These are phyloP conservation scores for Oceanodroma tethys DNA, from an alignment of 2,113 vertebrate genomes.

Conservation along the genomic window DNA sequence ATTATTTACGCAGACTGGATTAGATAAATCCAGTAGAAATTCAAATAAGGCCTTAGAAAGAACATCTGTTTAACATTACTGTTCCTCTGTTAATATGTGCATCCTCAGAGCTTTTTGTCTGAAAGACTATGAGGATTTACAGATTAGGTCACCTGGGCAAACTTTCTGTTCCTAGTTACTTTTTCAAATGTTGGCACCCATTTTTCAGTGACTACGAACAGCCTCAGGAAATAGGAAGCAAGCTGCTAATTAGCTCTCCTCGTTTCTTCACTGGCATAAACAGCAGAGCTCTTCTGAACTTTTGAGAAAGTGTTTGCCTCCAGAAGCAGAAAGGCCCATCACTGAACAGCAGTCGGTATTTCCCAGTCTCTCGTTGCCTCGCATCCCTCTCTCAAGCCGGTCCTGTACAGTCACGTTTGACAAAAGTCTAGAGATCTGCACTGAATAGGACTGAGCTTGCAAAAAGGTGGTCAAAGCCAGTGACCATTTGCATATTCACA, in stretches of 20 bases:
- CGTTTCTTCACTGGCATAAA: background rate
- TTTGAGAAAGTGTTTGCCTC: background rate
- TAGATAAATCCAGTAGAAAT: background rate
- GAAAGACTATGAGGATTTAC: background rate
- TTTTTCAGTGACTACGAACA: background rate
- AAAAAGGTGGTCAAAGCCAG: background rate
- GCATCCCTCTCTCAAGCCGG: background rate
- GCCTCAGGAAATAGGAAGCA: background rate
- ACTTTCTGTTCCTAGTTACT: background rate
- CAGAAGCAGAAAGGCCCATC: background rate
- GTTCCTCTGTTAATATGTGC: background rate
- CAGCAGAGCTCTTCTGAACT: background rate
- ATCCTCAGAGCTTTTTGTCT: background rate
- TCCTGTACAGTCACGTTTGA: too few species aligned
- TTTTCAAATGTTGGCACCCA: background rate
- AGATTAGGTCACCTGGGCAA: background rate
- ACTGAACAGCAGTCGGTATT: background rate
- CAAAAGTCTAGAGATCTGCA: too few species aligned
- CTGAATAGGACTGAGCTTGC: background rate
- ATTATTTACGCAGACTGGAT: background rate
- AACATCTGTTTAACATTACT: background rate
- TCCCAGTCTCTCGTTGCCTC: background rate
- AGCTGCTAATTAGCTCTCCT: background rate
- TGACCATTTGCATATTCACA: background rate
- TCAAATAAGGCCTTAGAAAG: background rate